Evolutionary conservation across 2,888 invertebrate species (phyloP), one percentile per base, ranked within the genome.

Genomic region (Sialis fuliginosa): DNA sequence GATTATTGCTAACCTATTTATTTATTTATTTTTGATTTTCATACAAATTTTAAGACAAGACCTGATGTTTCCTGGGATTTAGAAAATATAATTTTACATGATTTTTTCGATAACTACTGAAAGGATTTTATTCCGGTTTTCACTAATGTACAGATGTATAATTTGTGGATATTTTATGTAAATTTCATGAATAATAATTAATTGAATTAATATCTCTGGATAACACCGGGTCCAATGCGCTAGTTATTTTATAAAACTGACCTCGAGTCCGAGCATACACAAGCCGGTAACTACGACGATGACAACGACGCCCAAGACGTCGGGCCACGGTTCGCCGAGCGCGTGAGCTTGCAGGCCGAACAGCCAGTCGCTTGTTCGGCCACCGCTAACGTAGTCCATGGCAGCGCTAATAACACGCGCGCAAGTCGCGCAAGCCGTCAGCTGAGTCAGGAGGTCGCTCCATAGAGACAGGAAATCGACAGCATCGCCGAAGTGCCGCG

Each of bases 221-320:
- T n/a, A n/a, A n/a, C n/a, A n/a, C n/a, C n/a, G 30, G 30, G 9
- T 22, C 6, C 8, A 32, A 32, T 43, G 31, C 9, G 7, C 31
- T 10, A 8, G n/a, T 43, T 31, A 10, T 33, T 13, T 33, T 31
- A 34, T 44, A n/a, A n/a, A n/a, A n/a, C n/a, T n/a, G n/a, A 75
- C 76, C 67, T 77, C 77, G 35, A 77, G 60, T 34, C 77, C 77
- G 54, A 76, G 68, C 75, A 77, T 76, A 54, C 75, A 77, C 64
- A 77, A 68, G 35, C 70, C 69, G 35, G 75, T 73, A 4, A 75
- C 70, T 0, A 75, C 71, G 57, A 74, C 68, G 6, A 77, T 70
- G 31, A 76, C 73, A 1, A 73, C 73, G 3, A 77, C 73, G 5
- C 76, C 77, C 5, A 77, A 55, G 4, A 76, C 72, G 56, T 77